These are phyloP conservation scores for Gyrodactylus bullatarudis DNA, from an alignment of 1,140 invertebrate species.

Conservation along the genomic window DNA sequence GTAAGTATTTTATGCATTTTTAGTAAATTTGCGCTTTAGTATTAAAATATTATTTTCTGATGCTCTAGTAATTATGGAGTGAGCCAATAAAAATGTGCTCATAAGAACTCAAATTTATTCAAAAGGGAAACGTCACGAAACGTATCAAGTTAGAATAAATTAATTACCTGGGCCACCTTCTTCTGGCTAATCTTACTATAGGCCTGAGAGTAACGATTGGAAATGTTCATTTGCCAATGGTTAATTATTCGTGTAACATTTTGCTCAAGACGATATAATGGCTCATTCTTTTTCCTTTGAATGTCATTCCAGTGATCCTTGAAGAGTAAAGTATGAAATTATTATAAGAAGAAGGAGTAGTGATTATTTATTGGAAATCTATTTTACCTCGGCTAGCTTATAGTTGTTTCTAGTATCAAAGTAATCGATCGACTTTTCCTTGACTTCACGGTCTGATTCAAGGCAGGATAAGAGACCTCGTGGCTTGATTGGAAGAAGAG, in stretches of 20 bases:
- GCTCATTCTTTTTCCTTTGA: background rate
- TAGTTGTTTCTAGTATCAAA: conserved; percentile 63
- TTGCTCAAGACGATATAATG: background rate
- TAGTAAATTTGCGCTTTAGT: too few species aligned
- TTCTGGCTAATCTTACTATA: background rate
- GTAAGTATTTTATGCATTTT: too few species aligned
- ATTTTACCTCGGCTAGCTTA: conserved; percentile 50
- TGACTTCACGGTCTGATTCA: conserved; percentile 49
- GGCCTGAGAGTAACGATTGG: background rate
- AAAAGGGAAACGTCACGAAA: too few species aligned
- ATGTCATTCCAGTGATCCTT: background rate
- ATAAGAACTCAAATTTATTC: too few species aligned
- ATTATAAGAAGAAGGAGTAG: too few species aligned
- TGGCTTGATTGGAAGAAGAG: conserved; percentile 29
- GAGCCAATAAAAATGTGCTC: too few species aligned
- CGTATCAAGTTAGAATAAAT: too few species aligned
- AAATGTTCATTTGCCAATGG: background rate
- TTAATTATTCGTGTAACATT: background rate
- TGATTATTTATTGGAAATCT: too few species aligned
- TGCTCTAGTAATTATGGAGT: too few species aligned
- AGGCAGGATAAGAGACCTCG: conserved; percentile 55
- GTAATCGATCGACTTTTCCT: conserved; percentile 36
- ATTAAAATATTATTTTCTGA: too few species aligned
- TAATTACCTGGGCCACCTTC: background rate
- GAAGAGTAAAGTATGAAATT: background rate